These are phyloP conservation scores for Oenanthe oenanthe DNA, from an alignment of 2,113 vertebrate species.

Conservation along the genomic window DNA sequence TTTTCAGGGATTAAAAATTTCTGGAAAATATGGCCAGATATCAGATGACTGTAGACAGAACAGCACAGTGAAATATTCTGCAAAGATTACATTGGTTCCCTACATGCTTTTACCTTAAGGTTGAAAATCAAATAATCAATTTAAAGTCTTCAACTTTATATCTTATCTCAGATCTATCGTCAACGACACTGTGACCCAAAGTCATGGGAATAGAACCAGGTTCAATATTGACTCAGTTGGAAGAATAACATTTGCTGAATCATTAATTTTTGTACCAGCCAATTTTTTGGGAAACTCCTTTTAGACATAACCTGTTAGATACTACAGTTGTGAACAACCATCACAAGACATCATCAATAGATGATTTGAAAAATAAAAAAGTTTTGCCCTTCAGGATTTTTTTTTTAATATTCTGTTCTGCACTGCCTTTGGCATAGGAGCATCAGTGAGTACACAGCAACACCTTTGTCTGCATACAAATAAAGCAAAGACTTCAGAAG, in stretches of 20 bases:
- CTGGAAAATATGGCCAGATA: background rate
- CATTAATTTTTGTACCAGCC: background rate
- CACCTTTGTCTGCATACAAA: background rate
- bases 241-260: background rate
- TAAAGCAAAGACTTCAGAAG: background rate
- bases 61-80: background rate
- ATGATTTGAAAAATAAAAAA: background rate
- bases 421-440: background rate
- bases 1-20: background rate
- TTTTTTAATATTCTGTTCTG: background rate
- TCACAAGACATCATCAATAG: background rate
- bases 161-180: constrained; percentile 46
- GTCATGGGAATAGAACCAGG: background rate
- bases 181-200: background rate
- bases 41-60: background rate
- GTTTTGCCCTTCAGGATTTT: background rate
- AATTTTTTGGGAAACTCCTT: background rate
- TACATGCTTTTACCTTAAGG: background rate
- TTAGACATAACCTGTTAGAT: background rate
- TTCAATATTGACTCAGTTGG: background rate
- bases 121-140: constrained; percentile 47
- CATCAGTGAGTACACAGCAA: background rate
- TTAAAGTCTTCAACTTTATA: background rate
- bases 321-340: background rate
- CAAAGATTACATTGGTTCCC: background rate